phyloP scores from a whole-genome alignment of 2,888 invertebrate genomes.

The Drosophila limbata region DNA sequence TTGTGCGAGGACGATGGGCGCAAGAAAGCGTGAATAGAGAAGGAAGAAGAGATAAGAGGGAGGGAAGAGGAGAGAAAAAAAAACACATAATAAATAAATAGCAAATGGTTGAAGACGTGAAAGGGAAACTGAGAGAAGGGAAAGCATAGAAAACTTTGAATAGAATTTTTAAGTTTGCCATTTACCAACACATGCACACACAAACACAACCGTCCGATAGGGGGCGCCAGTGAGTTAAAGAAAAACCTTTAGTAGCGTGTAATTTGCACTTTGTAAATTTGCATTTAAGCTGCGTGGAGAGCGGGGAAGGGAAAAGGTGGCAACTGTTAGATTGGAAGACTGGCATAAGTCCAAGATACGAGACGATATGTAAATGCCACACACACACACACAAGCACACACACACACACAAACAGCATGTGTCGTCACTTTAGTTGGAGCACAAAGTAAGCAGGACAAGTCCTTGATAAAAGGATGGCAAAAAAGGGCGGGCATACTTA shows the following conservation, averaged over 20 bases:
- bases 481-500: constrained; percentile 37
- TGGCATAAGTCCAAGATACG: constrained; percentile 78
- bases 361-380: constrained; percentile 79
- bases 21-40: not conserved
- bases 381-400: constrained; percentile 35
- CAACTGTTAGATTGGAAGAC: constrained; percentile 53
- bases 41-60: not conserved
- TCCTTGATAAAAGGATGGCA: constrained; percentile 1
- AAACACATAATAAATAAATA: constrained; percentile 72
- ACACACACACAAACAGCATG: constrained; percentile 49
- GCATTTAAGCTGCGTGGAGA: constrained; percentile 76
- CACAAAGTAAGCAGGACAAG: constrained; percentile 50
- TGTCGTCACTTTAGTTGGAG: constrained; percentile 69
- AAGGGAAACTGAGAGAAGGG: constrained; percentile 7
- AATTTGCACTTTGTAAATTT: constrained; percentile 84
- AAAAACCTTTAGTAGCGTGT: constrained; percentile 82
- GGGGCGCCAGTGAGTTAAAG: constrained; percentile 44
- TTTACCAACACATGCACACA: constrained; percentile 65
- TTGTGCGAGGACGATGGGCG: constrained; percentile 38
- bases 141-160: constrained; percentile 71
- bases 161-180: constrained; percentile 82
- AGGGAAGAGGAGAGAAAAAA: not conserved
- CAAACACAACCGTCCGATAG: constrained; percentile 54
- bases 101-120: constrained; percentile 33
- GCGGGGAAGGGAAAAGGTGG: not conserved